Base-by-base conservation (phyloP, 2,888 invertebrate genomes). In the Dicycla oo region DNA sequence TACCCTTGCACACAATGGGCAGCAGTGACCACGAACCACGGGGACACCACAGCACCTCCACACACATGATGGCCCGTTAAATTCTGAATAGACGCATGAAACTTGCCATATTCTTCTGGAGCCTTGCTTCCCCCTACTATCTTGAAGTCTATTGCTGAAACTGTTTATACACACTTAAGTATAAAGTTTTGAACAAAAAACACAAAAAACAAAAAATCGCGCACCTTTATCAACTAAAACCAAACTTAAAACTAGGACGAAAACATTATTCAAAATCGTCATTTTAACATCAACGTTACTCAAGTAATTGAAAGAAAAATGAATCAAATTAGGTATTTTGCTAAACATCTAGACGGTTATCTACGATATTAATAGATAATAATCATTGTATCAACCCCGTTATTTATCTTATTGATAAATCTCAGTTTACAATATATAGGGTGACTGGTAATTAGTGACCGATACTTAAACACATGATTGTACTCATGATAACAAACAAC, bases 11-110 rank as follows among this genome's bases (percentile, higher is more conserved):
- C 90, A 85, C 95, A 96, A 88, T 96, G 95, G 23, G 95, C 95
- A 7, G 94, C 95, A 13, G 95, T 95, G 0, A 93, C 86, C 20
- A 95, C 81, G 78, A 93, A 91, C 79, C 84, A 87, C 51, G 86
- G 87, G 1, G 95, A 95, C 57, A 95, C 86, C 13, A 95, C 89
- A 45, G 93, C 93, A 20, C 94, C 93, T 23, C 95, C 95, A 87
- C 95, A 95, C 3, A 96, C 94, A 83, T 96, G 95, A 75, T 92
- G 74, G 0, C 93, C 93, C 2, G 90, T 89, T 62, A 92, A 68
- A 79, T 95, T 95, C 86, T 95, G 95, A 43, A 96, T 87, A 1
- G 95, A 96, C 0, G 91, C 94, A 72, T 95, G 94, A 81, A 92
- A 94, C 68, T 84, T 87, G 4, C 93, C 94, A 73, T 88, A 93